Conservation (phyloP, 2,797 vertebrate species). For the Garrulus glandarius region DNA sequence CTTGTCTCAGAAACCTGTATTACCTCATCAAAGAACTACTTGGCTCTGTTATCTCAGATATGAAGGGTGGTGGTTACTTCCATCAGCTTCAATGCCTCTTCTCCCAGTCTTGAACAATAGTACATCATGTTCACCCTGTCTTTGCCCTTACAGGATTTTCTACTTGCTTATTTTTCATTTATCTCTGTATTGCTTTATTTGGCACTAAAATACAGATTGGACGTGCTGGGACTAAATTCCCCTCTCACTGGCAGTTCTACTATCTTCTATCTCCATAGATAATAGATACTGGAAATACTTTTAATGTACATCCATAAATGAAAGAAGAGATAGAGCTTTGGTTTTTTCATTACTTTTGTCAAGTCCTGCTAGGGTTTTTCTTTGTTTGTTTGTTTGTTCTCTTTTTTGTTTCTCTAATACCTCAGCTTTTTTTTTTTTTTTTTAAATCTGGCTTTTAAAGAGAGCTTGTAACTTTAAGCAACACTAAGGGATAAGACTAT, state of each 20-base stretch:
- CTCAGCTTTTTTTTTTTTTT: neutral
- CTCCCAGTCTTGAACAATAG: neutral
- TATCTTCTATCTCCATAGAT: neutral
- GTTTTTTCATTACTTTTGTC: neutral
- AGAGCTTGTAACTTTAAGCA: neutral
- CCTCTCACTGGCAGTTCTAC: neutral
- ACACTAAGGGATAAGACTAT: neutral
- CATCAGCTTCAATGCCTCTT: neutral
- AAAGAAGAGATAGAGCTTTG: neutral
- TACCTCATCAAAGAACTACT: conserved; percentile 41
- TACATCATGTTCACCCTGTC: neutral
- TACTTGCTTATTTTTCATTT: conserved; percentile 14
- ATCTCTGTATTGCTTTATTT: conserved; percentile 14
- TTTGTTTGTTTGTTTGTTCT: neutral
- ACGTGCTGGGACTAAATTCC: neutral
- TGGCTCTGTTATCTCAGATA: conserved; percentile 14
- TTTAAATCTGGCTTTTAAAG: neutral
- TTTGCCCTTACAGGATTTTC: conserved; percentile 25
- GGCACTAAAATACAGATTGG: neutral
- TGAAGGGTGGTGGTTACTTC: conserved; percentile 24
- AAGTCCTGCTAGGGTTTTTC: neutral
- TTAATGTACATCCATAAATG: neutral
- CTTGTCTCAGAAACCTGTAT: conserved; percentile 3
- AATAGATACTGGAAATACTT: neutral
- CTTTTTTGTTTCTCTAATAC: neutral